Percentiles rank a stretch among this genome's conserved stretches.
These are phyloP conservation scores for Pachypsylla venusta DNA, from an alignment of 1,140 invertebrate species.

Conservation along the genomic window DNA sequence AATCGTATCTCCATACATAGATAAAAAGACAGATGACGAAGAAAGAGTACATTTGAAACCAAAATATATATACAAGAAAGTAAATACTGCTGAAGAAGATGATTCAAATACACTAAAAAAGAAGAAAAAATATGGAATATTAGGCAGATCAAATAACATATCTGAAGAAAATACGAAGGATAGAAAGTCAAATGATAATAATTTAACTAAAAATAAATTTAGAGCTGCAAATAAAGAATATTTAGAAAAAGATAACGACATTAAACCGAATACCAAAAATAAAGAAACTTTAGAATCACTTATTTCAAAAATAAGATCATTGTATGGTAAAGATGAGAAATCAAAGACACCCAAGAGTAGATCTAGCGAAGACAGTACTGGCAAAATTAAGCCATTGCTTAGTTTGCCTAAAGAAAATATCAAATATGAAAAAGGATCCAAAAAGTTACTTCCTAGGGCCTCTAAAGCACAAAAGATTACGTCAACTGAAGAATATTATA, in stretches of 20 bases:
- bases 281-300: not conserved
- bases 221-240: not conserved
- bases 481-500: no score
- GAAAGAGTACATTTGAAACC: not conserved
- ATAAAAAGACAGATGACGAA: not conserved
- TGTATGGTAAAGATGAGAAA: not conserved
- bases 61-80: not conserved
- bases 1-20: not conserved
- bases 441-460: no score
- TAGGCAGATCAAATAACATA: not conserved
- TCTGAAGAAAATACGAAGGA: not conserved
- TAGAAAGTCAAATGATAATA: not conserved
- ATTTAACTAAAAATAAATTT: not conserved
- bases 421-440: no score
- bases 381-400: no score
- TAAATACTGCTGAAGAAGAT: no score
- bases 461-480: no score
- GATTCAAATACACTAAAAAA: no score
- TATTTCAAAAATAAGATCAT: conserved; percentile 1
- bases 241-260: not conserved
- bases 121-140: not conserved
- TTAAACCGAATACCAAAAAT: not conserved
- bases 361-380: no score
- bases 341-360: no score
- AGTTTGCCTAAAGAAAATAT: no score